A percentile compares a stretch with the other conserved stretches of the same genome.
phyloP scores from a whole-genome alignment of 2,797 vertebrate species.

The Lacerta viridis region DNA sequence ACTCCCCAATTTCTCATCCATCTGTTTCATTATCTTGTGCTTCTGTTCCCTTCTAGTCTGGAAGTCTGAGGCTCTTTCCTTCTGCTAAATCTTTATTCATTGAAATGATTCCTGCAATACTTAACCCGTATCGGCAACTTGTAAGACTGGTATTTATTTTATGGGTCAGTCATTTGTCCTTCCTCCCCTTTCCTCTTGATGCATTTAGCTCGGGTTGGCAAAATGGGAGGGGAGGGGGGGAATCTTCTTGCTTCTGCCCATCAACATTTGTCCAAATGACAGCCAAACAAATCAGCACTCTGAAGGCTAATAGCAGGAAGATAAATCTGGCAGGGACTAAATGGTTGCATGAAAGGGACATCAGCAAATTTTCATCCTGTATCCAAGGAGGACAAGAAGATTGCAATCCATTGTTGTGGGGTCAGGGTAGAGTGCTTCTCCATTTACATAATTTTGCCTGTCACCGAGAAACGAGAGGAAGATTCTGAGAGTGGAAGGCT shows the following conservation, averaged over 20 bases:
- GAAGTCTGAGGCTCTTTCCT: constrained; percentile 70
- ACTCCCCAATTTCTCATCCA: constrained; percentile 40
- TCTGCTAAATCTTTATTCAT: constrained; percentile 75
- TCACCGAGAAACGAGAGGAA: background rate
- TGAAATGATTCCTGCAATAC: constrained; percentile 77
- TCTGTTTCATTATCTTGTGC: constrained; percentile 42
- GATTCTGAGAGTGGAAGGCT: rapidly evolving
- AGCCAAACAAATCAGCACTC: constrained; percentile 77
- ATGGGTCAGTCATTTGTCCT: constrained; percentile 78
- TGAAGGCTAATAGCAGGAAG: constrained; percentile 70
- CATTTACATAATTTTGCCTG: background rate
- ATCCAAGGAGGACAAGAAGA: constrained; percentile 32
- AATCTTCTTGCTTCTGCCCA: constrained; percentile 67
- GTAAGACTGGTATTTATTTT: constrained; percentile 80
- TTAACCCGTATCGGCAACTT: constrained; percentile 79
- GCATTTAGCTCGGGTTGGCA: constrained; percentile 54
- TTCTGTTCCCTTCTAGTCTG: constrained; percentile 33
- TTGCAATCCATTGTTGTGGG: rapidly evolving
- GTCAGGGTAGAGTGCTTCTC: background rate
- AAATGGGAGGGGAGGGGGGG: background rate
- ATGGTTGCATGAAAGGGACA: background rate
- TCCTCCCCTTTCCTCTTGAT: constrained; percentile 58
- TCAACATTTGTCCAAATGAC: constrained; percentile 78
- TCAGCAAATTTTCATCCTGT: constrained; percentile 57
- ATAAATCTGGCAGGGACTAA: constrained; percentile 71